phyloP scores from a whole-genome alignment of 2,113 vertebrate species.

The Grallaria varia region DNA sequence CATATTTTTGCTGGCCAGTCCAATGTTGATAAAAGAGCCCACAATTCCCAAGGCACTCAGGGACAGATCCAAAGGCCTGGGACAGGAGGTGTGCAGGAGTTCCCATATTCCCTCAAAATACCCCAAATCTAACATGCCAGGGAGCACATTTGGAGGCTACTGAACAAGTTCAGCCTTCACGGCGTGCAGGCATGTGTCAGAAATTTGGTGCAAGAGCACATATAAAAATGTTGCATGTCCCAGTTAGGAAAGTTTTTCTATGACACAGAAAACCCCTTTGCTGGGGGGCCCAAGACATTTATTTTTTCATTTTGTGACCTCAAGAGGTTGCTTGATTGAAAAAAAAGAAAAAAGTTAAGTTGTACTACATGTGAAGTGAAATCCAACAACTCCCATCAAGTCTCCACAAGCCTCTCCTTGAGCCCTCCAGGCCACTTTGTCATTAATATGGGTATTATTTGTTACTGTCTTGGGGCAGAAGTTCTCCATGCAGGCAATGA shows the following conservation, averaged over 20 bases:
- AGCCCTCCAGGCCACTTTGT: background rate
- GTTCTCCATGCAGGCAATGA: background rate
- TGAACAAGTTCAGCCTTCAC: background rate
- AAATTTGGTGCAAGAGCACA: background rate
- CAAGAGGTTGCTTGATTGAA: background rate
- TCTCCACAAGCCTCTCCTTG: background rate
- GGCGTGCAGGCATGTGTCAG: background rate
- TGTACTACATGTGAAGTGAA: too few species aligned
- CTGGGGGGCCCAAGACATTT: background rate
- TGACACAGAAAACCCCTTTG: background rate
- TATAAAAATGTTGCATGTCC: background rate
- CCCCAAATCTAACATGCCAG: background rate
- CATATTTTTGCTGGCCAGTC: background rate
- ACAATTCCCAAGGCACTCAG: rapidly evolving
- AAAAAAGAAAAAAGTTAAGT: too few species aligned
- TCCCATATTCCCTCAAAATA: background rate
- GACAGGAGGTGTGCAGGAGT: rapidly evolving
- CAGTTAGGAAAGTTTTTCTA: background rate
- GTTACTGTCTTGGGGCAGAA: background rate
- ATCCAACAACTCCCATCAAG: background rate
- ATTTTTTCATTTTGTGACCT: background rate
- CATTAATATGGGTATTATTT: background rate
- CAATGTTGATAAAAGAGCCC: background rate
- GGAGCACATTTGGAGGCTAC: background rate
- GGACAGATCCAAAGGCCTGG: background rate